Evolutionary conservation across 2,888 invertebrate species (phyloP), one percentile per base, ranked within the genome.

Genomic region (Stenolophus ochropezus): DNA sequence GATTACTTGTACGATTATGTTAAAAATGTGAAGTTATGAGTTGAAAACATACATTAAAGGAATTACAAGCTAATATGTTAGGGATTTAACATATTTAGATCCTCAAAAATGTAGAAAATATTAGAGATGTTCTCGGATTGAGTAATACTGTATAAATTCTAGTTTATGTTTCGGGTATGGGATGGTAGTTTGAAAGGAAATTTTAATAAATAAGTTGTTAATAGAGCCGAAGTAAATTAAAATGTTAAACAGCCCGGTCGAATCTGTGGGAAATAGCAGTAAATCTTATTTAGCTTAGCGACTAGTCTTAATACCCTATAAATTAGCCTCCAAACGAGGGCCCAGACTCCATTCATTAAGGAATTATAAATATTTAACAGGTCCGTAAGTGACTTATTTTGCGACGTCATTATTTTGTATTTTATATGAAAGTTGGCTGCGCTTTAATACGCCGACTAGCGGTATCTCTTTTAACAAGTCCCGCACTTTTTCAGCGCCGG

Each of bases 391-490:
- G 83, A 82, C 82, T 82, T 83, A 83, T 84, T 84, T 83, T 83
- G 84, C 84, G 83, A 83, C 82, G 82, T 85, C 85, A 84, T 85
- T 85, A 84, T 84, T 84, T 82, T 84, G 84, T 84, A 85, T 85
- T 85, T 84, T 78, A 78, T 69, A 33, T 77, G 65, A 69, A 69
- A 69, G 65, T 69, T 61, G 61, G 61, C 56, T 61, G 61, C 23
- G 61, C 61, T 69, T 69, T 69, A 69, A 69, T 69, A 69, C 33
- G 65, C 65, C 65, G 65, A 18, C 33, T 69, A 69, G 65, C 65
- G 65, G 65, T 69, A 69, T 18, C 65, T 69, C 33, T 27, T 65
- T 69, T 69, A 69, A 33, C 65, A 69, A 69, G 33, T 69, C 33
- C 14, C 14, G 33, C 33, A 69, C 65, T 69, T 69, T 69, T 69